A percentile compares a stretch with the other conserved stretches of the same genome.
Conservation (phyloP, 64 coral and sea anemone species). For the Cladopsammia gracilis region DNA sequence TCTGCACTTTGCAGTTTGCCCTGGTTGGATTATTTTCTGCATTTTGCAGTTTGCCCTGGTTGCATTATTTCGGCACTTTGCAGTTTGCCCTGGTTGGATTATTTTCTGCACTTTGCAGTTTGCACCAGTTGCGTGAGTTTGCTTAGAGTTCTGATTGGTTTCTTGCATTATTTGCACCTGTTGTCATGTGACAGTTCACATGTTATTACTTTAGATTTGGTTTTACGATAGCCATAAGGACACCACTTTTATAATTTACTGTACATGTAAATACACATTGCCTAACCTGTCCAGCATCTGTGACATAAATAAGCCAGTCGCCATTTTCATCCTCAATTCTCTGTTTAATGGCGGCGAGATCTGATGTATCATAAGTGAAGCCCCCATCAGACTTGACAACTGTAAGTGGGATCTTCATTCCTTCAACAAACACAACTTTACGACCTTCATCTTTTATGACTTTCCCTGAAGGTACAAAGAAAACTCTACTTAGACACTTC, state of each 20-base stretch:
- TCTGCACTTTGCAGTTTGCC: too few relatives aligned
- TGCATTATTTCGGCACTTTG: too few relatives aligned
- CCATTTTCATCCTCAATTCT: slow-evolving; percentile 87
- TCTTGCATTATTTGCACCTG: neutral
- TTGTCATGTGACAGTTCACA: too few relatives aligned
- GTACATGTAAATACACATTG: neutral
- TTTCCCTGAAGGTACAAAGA: slow-evolving; percentile 53
- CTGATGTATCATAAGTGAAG: slow-evolving; percentile 97
- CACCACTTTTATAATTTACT: too few relatives aligned
- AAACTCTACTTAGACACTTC: neutral
- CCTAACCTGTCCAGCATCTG: slow-evolving; percentile 93
- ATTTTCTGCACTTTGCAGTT: too few relatives aligned
- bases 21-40: too few relatives aligned
- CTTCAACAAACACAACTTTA: slow-evolving; percentile 91
- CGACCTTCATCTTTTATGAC: slow-evolving; percentile 90
- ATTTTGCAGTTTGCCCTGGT: too few relatives aligned
- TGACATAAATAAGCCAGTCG: slow-evolving; percentile 96
- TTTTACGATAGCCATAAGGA: too few relatives aligned
- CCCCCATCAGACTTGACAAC: slow-evolving; percentile 98
- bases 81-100: too few relatives aligned
- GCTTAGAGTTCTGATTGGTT: neutral
- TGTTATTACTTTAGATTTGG: too few relatives aligned
- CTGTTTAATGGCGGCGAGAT: slow-evolving; percentile 89
- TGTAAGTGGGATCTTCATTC: slow-evolving; percentile 83
- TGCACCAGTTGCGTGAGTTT: neutral